Base-by-base conservation (phyloP, 2,888 invertebrate genomes). In the Neoitamus cyanurus region DNA sequence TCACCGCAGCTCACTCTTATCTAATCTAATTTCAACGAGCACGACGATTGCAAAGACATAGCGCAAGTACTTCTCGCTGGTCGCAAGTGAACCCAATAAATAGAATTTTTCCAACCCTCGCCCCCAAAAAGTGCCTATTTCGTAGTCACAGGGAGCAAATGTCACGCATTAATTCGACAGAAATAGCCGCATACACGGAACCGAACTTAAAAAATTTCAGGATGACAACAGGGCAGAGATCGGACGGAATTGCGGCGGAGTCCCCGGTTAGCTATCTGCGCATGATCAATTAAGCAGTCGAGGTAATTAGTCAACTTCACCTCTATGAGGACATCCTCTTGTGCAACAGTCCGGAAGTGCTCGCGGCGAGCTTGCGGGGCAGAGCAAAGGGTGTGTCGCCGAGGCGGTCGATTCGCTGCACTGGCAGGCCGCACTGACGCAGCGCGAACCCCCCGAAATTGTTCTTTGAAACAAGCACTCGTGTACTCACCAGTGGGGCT, bases 271-370 rank as follows among this genome's bases (percentile, higher is more conserved):
- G 58, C 2, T 58, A 58, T 58, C 58, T 58, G 58, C 58, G 58
- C 58, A 25, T 25, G 25, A 25, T 25, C 25, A 58, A 58, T 58
- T 58, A 58, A 58, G 58, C 70, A 70, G 30, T 30, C 70, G 34
- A 25, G 13, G 30, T 78, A 78, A 78, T 58, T 58, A 48, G 31
- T 6, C 73, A 28, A 73, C 28, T 42, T 70, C 83, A 36, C 73
- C 25, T 73, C 20, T 11, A 31, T 30, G 77, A 77, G 48, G 83
- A 84, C 83, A 34, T 70, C 83, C 78, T 83, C 83, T 48, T 73
- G 48, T 58, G 73, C 75, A 78, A 58, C 28, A 30, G 42, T 34
- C 78, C 78, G 78, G 58, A 78, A 58, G 58, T 15, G 58, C 42
- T 48, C 25, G 30, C 34, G 20, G 1, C 25, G 30, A 13, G 20